Percentiles rank a stretch among this genome's conserved stretches.
These are phyloP conservation scores for Diogma glabrata DNA, from an alignment of 2,888 invertebrate species.

Conservation along the genomic window DNA sequence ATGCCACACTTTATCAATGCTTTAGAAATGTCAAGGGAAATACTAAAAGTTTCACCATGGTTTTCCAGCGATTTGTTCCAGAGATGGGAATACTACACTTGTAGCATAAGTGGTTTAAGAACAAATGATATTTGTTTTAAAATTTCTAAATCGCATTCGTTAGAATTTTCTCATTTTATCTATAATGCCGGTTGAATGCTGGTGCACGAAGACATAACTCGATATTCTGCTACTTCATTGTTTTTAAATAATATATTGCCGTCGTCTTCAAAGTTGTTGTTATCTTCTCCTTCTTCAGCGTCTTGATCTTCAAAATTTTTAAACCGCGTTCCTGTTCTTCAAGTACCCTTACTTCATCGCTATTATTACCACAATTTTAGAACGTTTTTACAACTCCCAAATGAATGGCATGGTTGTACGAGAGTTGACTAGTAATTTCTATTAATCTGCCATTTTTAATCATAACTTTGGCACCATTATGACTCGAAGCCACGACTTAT, in stretches of 20 bases:
- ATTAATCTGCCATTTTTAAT: no score
- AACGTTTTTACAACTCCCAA: background rate
- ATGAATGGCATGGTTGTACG: background rate
- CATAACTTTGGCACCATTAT: no score
- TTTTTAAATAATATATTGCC: conserved; percentile 1
- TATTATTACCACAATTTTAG: background rate
- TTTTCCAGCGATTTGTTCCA: no score
- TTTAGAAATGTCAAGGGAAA: no score
- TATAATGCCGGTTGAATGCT: background rate
- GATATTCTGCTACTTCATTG: background rate
- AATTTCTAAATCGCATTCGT: no score
- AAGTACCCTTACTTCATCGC: background rate
- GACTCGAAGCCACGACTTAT: no score
- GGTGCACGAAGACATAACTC: background rate
- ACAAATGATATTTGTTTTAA: no score
- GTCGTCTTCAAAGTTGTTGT: background rate
- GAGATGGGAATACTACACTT: no score
- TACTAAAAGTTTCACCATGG: no score
- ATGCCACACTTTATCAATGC: no score
- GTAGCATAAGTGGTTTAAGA: no score
- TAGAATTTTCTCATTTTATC: background rate
- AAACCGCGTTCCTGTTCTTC: background rate
- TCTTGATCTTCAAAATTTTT: background rate
- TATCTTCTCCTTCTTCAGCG: background rate
- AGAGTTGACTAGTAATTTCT: background rate